Evolutionary conservation across 2,888 invertebrate species (phyloP).

Genomic region (Noctua comes): DNA sequence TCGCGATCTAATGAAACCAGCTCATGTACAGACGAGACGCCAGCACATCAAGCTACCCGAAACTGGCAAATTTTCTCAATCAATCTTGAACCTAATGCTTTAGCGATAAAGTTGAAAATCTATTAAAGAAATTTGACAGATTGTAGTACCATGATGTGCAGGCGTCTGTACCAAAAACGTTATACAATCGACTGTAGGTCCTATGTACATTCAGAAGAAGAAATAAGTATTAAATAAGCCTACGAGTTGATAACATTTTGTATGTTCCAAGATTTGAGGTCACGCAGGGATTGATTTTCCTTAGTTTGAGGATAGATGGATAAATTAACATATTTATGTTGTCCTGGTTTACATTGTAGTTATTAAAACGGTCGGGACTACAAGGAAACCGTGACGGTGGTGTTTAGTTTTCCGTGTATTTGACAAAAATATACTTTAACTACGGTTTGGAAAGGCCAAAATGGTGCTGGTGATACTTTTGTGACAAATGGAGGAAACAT

Average conservation of each 20-base stretch:
- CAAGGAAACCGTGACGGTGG: background rate
- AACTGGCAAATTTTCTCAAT: too few species aligned
- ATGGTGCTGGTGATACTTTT: background rate
- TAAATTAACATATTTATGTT: background rate
- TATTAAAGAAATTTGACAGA: too few species aligned
- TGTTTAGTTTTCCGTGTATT: slow-evolving; percentile 9
- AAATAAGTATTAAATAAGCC: too few species aligned
- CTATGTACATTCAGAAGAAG: background rate
- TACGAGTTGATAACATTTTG: background rate
- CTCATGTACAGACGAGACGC: background rate
- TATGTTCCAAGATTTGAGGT: background rate
- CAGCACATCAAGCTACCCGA: too few species aligned
- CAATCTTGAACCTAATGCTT: too few species aligned
- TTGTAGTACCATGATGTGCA: too few species aligned
- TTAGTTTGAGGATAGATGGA: slow-evolving; percentile 18
- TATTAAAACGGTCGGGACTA: background rate
- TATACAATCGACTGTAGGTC: too few species aligned
- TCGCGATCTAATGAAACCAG: background rate
- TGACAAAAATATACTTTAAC: background rate
- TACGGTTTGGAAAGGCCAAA: background rate
- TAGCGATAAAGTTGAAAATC: too few species aligned
- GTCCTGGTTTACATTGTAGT: slow-evolving; percentile 1
- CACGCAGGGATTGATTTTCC: slow-evolving; percentile 6
- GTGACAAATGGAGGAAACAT: background rate
- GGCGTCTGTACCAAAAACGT: too few species aligned